A percentile compares a stretch with the other conserved stretches of the same genome.
phyloP scores from a whole-genome alignment of 2,113 vertebrate genomes.

The Hemiprocne comata region DNA sequence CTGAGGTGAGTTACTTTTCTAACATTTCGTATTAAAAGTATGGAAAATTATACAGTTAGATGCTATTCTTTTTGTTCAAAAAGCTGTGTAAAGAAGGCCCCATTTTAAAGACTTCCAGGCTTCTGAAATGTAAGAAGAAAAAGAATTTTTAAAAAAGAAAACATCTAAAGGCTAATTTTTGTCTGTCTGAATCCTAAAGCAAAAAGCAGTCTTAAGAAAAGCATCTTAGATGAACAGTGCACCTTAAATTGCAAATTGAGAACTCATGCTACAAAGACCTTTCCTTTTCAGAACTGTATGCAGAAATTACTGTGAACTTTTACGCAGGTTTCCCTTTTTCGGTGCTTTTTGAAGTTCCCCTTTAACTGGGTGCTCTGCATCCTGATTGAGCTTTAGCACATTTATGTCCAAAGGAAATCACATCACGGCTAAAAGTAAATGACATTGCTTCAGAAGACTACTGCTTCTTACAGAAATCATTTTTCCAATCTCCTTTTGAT shows the following conservation, averaged over 20 bases:
- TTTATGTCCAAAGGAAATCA: slow-evolving; percentile 61
- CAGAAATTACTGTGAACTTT: slow-evolving; percentile 67
- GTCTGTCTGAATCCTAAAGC: slow-evolving; percentile 47
- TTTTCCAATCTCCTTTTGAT: slow-evolving; percentile 61
- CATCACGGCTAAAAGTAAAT: slow-evolving; percentile 57
- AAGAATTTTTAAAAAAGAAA: slow-evolving; percentile 44
- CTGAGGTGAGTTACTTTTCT: slow-evolving; percentile 16
- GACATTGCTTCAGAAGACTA: slow-evolving; percentile 51
- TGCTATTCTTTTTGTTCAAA: slow-evolving; percentile 37
- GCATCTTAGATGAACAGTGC: slow-evolving; percentile 52
- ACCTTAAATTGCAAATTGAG: slow-evolving; percentile 67
- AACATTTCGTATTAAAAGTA: background rate
- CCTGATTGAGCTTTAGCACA: slow-evolving; percentile 68
- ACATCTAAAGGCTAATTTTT: slow-evolving; percentile 66
- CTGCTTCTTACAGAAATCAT: slow-evolving; percentile 45
- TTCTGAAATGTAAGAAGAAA: slow-evolving; percentile 59
- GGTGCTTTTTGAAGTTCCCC: slow-evolving; percentile 56
- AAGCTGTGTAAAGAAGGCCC: background rate
- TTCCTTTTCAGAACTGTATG: slow-evolving; percentile 22
- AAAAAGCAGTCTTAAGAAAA: slow-evolving; percentile 58
- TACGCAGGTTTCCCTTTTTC: slow-evolving; percentile 47
- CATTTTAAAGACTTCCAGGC: slow-evolving; percentile 12
- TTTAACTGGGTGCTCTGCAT: slow-evolving; percentile 69
- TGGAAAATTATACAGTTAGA: background rate
- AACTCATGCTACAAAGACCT: slow-evolving; percentile 49